Evolutionary conservation across 2,113 vertebrate genomes (phyloP).

Genomic region (Pipra filicauda): DNA sequence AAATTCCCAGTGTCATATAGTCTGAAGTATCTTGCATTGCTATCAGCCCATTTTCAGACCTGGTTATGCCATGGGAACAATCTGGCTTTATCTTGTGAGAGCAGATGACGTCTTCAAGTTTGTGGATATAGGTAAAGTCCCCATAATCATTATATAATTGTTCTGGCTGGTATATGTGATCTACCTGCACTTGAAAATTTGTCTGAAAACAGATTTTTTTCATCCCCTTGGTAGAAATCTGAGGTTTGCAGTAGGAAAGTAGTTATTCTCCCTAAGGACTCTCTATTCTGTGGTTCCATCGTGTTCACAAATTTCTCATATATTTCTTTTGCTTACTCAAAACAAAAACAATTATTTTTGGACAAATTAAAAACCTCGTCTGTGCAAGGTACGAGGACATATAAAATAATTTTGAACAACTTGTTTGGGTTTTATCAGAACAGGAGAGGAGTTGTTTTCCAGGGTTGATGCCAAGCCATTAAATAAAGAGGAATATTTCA

Average conservation of each 20-base stretch:
- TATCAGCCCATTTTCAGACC: background rate
- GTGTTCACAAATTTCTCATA: background rate
- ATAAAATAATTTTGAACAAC: background rate
- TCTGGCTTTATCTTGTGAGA: background rate
- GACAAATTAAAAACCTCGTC: background rate
- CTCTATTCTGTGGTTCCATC: background rate
- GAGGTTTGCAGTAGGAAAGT: background rate
- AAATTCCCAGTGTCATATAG: background rate
- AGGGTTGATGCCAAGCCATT: background rate
- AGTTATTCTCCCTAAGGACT: background rate
- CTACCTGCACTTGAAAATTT: background rate
- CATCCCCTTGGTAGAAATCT: background rate
- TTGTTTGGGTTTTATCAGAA: background rate
- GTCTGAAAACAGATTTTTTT: background rate
- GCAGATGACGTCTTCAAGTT: background rate
- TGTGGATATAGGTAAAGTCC: background rate
- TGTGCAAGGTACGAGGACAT: background rate
- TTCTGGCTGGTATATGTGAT: background rate
- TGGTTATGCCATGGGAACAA: background rate
- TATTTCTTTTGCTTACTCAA: background rate
- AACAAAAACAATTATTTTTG: background rate
- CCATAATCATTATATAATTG: background rate
- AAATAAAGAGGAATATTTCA: background rate
- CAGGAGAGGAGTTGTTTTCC: background rate
- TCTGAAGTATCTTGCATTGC: background rate